A percentile compares a stretch with the other conserved stretches of the same genome.
phyloP scores from a whole-genome alignment of 37 sponge, comb jelly and placozoan genomes.

The Crambe crambe region DNA sequence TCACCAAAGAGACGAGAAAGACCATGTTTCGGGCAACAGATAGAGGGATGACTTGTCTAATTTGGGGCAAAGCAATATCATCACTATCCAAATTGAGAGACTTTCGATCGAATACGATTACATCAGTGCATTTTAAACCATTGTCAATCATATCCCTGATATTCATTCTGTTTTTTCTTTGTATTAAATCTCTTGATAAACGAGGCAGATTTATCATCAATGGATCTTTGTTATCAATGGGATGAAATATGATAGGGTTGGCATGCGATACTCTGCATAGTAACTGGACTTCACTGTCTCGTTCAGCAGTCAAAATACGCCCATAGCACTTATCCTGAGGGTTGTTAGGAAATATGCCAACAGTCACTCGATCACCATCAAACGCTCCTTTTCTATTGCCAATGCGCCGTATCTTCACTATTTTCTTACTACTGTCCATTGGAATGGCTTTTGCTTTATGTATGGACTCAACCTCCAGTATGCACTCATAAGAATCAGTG shows the following conservation, averaged over 20 bases:
- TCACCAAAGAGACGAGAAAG: constrained; percentile 33
- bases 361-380: constrained; percentile 53
- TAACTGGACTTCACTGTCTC: constrained; percentile 24
- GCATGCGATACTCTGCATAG: constrained; percentile 43
- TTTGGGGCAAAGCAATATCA: constrained; percentile 20
- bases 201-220: constrained; percentile 62
- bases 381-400: constrained; percentile 68
- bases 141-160: constrained; percentile 9
- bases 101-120: constrained; percentile 41
- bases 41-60: constrained; percentile 52
- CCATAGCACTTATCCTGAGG: constrained; percentile 33
- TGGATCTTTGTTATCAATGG: constrained; percentile 55
- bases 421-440: constrained; percentile 18
- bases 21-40: constrained; percentile 46
- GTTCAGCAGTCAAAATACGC: constrained; percentile 25
- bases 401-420: constrained; percentile 32
- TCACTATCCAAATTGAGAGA: constrained; percentile 5
- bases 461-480: background rate
- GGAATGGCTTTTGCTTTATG: constrained; percentile 63
- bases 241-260: constrained; percentile 54
- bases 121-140: constrained; percentile 21
- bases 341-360: constrained; percentile 25
- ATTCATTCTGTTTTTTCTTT: background rate
- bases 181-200: constrained; percentile 40
- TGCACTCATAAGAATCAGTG: constrained; percentile 22